A percentile compares a stretch with the other conserved stretches of the same genome.
Conservation (phyloP, 2,113 vertebrate species). For the Actenoides hombroni region DNA sequence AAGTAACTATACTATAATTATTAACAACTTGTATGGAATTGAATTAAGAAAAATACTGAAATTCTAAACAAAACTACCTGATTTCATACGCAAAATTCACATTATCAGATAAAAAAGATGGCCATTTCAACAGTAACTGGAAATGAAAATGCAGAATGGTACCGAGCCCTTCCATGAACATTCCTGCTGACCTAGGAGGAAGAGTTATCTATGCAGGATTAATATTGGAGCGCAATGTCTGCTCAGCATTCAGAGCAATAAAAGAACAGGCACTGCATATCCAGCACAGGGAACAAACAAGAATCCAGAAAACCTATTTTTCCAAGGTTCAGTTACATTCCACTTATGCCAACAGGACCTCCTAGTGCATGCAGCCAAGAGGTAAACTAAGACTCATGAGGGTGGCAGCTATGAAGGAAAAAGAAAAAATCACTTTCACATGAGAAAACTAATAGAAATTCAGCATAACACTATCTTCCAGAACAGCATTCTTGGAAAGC, state of each 20-base stretch:
- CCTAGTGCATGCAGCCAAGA: neutral
- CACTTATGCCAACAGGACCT: neutral
- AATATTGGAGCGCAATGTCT: neutral
- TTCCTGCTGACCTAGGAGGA: neutral
- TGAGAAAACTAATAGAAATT: neutral
- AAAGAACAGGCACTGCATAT: neutral
- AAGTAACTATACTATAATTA: neutral
- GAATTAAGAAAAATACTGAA: neutral
- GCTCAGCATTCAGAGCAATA: neutral
- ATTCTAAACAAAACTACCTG: neutral
- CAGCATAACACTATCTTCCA: neutral
- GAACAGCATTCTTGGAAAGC: neutral
- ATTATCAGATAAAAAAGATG: neutral
- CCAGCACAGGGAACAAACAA: neutral
- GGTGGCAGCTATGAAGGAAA: neutral
- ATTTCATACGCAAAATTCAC: neutral
- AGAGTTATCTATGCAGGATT: neutral
- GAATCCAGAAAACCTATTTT: neutral
- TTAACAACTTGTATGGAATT: neutral
- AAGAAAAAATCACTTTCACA: neutral
- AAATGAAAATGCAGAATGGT: neutral
- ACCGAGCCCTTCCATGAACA: neutral
- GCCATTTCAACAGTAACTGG: neutral
- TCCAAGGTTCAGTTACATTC: neutral
- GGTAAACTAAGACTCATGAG: neutral